These are phyloP conservation scores for Pseudomyrmex gracilis DNA, from an alignment of 1,140 invertebrate genomes.

Conservation along the genomic window DNA sequence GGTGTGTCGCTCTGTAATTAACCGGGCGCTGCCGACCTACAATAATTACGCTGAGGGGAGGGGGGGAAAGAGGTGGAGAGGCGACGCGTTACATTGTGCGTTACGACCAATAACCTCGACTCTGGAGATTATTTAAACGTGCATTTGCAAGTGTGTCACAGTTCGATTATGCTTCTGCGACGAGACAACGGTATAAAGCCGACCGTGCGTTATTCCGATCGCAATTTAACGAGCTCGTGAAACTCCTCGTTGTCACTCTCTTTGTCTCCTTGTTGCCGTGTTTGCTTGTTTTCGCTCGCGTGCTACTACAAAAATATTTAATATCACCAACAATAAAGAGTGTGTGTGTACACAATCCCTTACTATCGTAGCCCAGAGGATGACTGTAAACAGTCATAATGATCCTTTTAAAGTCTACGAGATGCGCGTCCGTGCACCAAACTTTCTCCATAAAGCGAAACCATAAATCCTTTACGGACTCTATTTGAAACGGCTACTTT, in stretches of 20 bases:
- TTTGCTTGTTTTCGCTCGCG: not conserved
- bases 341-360: not conserved
- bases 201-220: slow-evolving; percentile 28
- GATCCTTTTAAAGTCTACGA: slow-evolving; percentile 8
- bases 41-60: slow-evolving; percentile 46
- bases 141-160: slow-evolving; percentile 49
- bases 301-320: slow-evolving; percentile 17
- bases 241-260: not conserved
- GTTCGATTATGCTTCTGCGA: slow-evolving; percentile 40
- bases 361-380: not conserved
- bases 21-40: slow-evolving; percentile 59
- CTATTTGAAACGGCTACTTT: not conserved
- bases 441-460: slow-evolving; percentile 36
- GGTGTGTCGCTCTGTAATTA: slow-evolving; percentile 56
- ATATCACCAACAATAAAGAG: slow-evolving; percentile 12
- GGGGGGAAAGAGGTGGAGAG: not conserved
- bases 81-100: not conserved
- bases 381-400: slow-evolving; percentile 34
- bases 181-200: slow-evolving; percentile 21
- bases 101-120: slow-evolving; percentile 38
- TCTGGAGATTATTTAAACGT: slow-evolving; percentile 47
- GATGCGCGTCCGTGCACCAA: slow-evolving; percentile 7
- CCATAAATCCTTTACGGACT: slow-evolving; percentile 1
- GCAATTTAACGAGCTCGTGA: slow-evolving; percentile 46
- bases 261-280: not conserved